Conservation (phyloP, 2,888 invertebrate species). For the Stenoptilia bipunctidactyla region DNA sequence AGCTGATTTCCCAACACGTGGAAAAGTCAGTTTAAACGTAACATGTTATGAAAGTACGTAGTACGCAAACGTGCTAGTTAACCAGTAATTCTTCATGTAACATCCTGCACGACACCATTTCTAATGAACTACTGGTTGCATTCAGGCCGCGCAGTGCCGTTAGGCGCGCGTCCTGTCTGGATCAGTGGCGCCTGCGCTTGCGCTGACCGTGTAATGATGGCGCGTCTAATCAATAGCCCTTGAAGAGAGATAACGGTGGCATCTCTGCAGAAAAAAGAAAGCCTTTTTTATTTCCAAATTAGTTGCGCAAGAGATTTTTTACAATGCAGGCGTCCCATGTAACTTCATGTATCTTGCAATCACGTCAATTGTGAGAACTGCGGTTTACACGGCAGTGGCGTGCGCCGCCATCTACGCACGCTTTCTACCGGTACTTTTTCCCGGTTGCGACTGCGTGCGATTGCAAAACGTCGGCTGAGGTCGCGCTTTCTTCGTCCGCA, state of each 20-base stretch:
- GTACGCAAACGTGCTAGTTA: conserved; percentile 48
- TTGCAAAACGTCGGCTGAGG: conserved; percentile 63
- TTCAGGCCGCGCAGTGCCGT: conserved; percentile 9
- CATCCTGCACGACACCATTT: conserved; percentile 44
- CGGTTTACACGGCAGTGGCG: no score
- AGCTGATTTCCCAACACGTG: conserved; percentile 51
- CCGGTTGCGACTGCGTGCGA: conserved; percentile 35
- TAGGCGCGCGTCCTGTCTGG: conserved; percentile 4
- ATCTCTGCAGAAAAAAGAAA: conserved; percentile 15
- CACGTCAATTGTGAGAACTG: no score
- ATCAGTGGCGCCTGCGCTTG: conserved; percentile 6
- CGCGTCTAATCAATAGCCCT: conserved; percentile 33
- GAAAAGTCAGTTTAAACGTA: conserved; percentile 50
- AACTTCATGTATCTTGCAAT: no score
- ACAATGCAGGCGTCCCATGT: no score
- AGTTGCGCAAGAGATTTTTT: no score
- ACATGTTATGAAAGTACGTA: conserved; percentile 56
- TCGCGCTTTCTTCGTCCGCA: conserved; percentile 71
- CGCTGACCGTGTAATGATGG: conserved; percentile 14
- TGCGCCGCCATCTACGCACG: conserved; percentile 19
- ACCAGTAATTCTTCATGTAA: conserved; percentile 43
- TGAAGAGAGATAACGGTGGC: conserved; percentile 34
- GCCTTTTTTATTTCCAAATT: no score
- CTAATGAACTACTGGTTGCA: conserved; percentile 29
- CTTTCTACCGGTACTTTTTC: conserved; percentile 56